Evolutionary conservation across 1,140 invertebrate genomes (phyloP).

Genomic region (Meteorus sp.): DNA sequence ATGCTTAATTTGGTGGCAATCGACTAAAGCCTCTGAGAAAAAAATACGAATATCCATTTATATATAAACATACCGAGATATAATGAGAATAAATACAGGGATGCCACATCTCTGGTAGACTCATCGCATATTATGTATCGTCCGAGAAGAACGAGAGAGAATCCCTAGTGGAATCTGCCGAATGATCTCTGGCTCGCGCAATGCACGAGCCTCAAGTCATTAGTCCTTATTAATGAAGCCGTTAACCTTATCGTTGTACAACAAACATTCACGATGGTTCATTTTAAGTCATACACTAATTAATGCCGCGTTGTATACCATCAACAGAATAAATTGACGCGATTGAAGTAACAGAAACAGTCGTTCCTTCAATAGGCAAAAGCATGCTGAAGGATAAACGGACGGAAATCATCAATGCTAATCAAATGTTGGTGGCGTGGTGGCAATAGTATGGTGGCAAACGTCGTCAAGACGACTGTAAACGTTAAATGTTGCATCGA

Average conservation of each 20-base stretch:
- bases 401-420: not conserved
- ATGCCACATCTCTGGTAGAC: too few relatives aligned
- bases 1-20: conserved; percentile 43
- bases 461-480: conserved; percentile 29
- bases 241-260: conserved; percentile 28
- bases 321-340: conserved; percentile 26
- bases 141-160: too few relatives aligned
- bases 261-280: conserved; percentile 25
- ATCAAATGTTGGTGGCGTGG: not conserved
- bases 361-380: not conserved
- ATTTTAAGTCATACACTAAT: conserved; percentile 25
- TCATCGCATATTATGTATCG: too few relatives aligned
- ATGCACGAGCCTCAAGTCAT: conserved; percentile 25
- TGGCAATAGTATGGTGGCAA: not conserved
- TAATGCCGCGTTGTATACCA: conserved; percentile 25
- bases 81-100: too few relatives aligned
- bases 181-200: conserved; percentile 17
- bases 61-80: not conserved
- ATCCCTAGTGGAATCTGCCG: conserved; percentile 17
- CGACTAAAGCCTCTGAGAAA: not conserved
- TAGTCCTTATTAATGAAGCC: conserved; percentile 30
- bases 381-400: not conserved
- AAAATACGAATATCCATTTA: not conserved
- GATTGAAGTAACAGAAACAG: conserved; percentile 20
- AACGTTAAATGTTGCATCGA: conserved; percentile 37